Evolutionary conservation across 2,113 vertebrate species (phyloP), one percentile per base, ranked within the genome.

Genomic region (Leptobrachium leishanense): DNA sequence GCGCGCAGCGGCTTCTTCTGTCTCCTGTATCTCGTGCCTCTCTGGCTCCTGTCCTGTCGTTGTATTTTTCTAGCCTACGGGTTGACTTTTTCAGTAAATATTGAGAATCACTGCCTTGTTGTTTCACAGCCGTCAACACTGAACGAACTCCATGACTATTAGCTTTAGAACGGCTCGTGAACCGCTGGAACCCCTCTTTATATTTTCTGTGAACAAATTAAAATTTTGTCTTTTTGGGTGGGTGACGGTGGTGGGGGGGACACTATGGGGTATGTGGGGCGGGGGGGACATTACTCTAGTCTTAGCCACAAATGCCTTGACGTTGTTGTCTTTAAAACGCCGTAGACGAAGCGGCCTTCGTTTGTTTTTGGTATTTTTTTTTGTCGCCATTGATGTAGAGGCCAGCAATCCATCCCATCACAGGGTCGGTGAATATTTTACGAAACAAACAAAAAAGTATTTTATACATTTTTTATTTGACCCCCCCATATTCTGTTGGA

Each of bases 231-330:
- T 31, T 31, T 31, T 31, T 31, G 20, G 20, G 20, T 31, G 20
- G 20, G 20, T 31, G 20, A 31, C 20, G 20, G 20, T 31, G 20
- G 20, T 43, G 68, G 84, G 87, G 2, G 20, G 20, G 20, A 31
- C 20, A 31, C 20, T 31, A 31, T 31, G 20, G 20, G 20, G 20
- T 31, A 46, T 20, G 46, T 44, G 41, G 77, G 77, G 46, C 3
- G 65, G 41, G 86, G 84, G 83, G 0, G 81, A 92, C 89, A 87
- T 94, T 93, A 90, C 92, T 90, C 94, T 95, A 95, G 96, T 92
- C 71, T 87, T 95, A 95, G 94, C 96, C 96, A 94, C 94, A 94
- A 96, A 96, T 98, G 97, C 96, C 98, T 98, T 92, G 90, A 89
- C 88, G 95, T 93, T 91, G 87, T 92, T 94, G 92, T 92, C 88